A percentile compares a stretch with the other conserved stretches of the same genome.
Conservation (phyloP, 2,797 vertebrate species). For the Acrossocheilus wenchowensis region DNA sequence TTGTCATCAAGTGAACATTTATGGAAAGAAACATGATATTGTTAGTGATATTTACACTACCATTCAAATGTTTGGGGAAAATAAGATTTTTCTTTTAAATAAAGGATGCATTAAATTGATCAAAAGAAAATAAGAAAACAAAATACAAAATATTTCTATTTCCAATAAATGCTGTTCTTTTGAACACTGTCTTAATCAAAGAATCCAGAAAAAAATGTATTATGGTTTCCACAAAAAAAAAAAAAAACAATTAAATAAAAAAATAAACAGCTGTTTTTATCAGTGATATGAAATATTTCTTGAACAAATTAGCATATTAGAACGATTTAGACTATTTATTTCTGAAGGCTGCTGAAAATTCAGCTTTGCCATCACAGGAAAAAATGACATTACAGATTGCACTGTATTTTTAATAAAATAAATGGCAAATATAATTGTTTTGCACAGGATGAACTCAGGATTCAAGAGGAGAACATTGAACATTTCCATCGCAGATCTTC, state of each 20-base stretch:
- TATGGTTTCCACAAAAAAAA: neutral
- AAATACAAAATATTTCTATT: neutral
- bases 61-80: neutral
- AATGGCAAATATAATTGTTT: neutral
- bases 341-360: neutral
- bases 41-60: neutral
- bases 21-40: neutral
- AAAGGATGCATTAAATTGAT: neutral
- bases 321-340: neutral
- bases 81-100: neutral
- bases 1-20: neutral
- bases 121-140: neutral
- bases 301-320: neutral
- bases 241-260: too few species aligned
- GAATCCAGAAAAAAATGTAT: neutral
- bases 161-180: neutral
- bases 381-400: neutral
- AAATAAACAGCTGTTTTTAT: neutral
- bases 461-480: conserved; percentile 81
- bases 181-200: neutral
- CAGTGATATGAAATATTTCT: neutral
- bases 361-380: neutral
- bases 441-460: conserved; percentile 80
- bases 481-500: conserved; percentile 78
- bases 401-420: neutral